phyloP scores from a whole-genome alignment of 1,140 invertebrate genomes.

The Carposina sasakii region DNA sequence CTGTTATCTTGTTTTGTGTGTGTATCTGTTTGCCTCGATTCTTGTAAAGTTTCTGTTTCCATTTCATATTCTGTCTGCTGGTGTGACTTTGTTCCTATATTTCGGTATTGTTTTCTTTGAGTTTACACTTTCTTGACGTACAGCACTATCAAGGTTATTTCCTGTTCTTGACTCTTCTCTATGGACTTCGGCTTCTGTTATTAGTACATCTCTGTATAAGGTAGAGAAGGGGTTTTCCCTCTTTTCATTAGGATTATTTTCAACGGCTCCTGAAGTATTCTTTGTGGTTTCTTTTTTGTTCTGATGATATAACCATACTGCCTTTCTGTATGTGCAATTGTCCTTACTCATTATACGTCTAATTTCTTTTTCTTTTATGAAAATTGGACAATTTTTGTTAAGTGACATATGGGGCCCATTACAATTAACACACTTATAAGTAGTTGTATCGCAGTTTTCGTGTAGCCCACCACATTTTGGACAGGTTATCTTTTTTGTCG shows the following conservation, averaged over 20 bases:
- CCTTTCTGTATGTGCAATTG: constrained; percentile 4
- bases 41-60: too few relatives aligned
- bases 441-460: constrained; percentile 3
- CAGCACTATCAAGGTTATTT: too few relatives aligned
- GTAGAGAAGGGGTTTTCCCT: not conserved
- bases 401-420: constrained; percentile 1
- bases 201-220: not conserved
- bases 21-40: too few relatives aligned
- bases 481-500: constrained; percentile 1
- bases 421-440: constrained; percentile 7
- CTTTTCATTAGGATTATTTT: not conserved
- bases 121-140: too few relatives aligned
- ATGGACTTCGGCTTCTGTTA: not conserved
- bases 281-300: not conserved
- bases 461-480: constrained; percentile 7
- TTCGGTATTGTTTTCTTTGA: too few relatives aligned
- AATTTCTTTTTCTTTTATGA: constrained; percentile 4
- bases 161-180: constrained; percentile 10
- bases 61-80: too few relatives aligned
- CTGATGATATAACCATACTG: not conserved
- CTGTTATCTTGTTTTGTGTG: too few relatives aligned
- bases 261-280: not conserved
- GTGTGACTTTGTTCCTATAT: too few relatives aligned
- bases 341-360: not conserved
- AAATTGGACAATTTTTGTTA: not conserved